Conservation (phyloP, 2,113 vertebrate species). For the Catharus fuscescens region DNA sequence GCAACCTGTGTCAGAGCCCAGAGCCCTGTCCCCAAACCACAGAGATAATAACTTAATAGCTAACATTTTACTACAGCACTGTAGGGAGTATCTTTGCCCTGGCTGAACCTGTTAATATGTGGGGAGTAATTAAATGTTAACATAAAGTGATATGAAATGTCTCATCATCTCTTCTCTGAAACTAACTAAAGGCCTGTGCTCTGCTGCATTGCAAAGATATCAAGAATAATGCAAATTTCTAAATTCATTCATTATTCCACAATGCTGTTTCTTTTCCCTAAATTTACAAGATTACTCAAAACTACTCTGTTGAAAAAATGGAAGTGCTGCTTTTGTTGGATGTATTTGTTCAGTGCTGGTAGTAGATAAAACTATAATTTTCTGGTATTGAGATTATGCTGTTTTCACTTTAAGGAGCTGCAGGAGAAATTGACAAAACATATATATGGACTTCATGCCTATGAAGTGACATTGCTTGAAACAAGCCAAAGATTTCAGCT, state of each 20-base stretch:
- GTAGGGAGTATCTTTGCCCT: background rate
- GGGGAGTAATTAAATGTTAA: constrained; percentile 30
- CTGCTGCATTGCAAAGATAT: background rate
- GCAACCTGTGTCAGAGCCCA: background rate
- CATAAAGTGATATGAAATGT: background rate
- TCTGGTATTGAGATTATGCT: background rate
- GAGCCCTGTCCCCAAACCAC: background rate
- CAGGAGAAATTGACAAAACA: background rate
- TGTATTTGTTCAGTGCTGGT: background rate
- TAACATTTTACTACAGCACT: constrained; percentile 20
- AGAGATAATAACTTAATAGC: constrained; percentile 22
- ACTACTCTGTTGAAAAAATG: background rate
- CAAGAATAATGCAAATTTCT: background rate
- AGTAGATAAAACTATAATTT: background rate
- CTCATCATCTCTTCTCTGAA: background rate
- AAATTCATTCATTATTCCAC: background rate
- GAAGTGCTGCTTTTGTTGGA: background rate
- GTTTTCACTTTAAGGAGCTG: background rate
- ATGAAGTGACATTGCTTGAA: background rate
- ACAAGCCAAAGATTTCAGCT: background rate
- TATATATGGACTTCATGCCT: background rate
- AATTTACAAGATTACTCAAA: background rate
- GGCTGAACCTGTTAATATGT: background rate
- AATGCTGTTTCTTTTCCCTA: background rate
- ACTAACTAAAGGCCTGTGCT: background rate